A percentile compares a stretch with the other conserved stretches of the same genome.
These are phyloP conservation scores for Babylonia areolata DNA, from an alignment of 1,140 invertebrate species.

Conservation along the genomic window DNA sequence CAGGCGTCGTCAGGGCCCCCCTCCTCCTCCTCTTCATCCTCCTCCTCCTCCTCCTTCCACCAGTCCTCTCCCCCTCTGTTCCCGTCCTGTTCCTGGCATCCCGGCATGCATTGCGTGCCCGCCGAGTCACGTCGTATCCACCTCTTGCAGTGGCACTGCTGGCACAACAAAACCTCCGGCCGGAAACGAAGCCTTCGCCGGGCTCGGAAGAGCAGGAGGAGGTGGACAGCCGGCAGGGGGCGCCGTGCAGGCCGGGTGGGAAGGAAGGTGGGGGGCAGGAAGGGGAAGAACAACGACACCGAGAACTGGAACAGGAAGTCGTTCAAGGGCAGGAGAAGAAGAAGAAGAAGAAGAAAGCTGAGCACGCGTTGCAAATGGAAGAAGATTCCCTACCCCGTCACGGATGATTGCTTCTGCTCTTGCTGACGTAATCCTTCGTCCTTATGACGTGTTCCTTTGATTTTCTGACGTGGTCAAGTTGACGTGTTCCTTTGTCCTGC, in stretches of 20 bases:
- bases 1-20: constrained; percentile 77
- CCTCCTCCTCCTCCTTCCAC: no score
- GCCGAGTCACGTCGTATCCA: constrained; percentile 65
- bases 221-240: neutral
- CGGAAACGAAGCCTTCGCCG: no score
- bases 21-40: constrained; percentile 72
- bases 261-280: neutral
- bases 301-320: constrained; percentile 40
- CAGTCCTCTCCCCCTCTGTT: constrained; percentile 73
- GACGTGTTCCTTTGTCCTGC: no score
- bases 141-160: constrained; percentile 77
- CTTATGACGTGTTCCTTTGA: no score
- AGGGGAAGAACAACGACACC: constrained; percentile 28
- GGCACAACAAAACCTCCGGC: constrained; percentile 48
- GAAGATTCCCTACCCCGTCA: constrained; percentile 58
- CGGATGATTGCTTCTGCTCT: constrained; percentile 60
- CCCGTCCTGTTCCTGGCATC: constrained; percentile 78
- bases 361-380: constrained; percentile 60
- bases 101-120: constrained; percentile 78
- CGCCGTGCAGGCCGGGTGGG: neutral
- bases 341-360: constrained; percentile 35
- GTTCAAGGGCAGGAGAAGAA: constrained; percentile 39
- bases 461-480: no score
- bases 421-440: no score
- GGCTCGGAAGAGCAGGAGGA: no score